Percentiles rank a stretch among this genome's conserved stretches.
phyloP scores from a whole-genome alignment of 64 coral and sea anemone species.

The Dendrophyllia cribrosa region DNA sequence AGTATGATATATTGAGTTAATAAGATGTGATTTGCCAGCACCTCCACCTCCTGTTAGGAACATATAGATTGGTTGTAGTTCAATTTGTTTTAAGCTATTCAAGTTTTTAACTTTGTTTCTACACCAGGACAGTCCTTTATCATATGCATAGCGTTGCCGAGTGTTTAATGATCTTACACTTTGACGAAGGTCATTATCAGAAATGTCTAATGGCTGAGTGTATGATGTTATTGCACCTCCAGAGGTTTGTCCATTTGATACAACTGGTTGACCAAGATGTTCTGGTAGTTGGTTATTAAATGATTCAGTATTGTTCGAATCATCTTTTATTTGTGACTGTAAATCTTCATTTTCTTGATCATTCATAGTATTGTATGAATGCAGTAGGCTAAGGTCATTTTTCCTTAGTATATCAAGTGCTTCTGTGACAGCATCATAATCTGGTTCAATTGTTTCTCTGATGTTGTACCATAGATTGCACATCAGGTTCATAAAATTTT shows the following conservation, averaged over 20 bases:
- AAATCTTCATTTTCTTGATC: slow-evolving; percentile 45
- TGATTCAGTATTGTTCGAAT: slow-evolving; percentile 47
- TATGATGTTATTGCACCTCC: slow-evolving; percentile 30
- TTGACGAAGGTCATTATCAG: slow-evolving; percentile 59
- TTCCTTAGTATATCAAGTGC: slow-evolving; percentile 49
- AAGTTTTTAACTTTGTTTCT: slow-evolving; percentile 69
- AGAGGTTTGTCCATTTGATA: background rate
- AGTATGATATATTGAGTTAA: slow-evolving; percentile 70
- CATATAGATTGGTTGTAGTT: slow-evolving; percentile 51
- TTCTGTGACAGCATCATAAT: slow-evolving; percentile 68
- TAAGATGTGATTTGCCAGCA: slow-evolving; percentile 58
- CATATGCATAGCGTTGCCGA: slow-evolving; percentile 55
- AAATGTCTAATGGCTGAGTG: slow-evolving; percentile 43
- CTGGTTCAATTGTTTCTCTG: too few species aligned
- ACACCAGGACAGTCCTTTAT: slow-evolving; percentile 54
- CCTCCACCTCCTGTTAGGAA: slow-evolving; percentile 65
- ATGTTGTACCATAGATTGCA: too few species aligned
- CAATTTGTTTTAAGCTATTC: slow-evolving; percentile 48
- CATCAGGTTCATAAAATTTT: slow-evolving; percentile 53
- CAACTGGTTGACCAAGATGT: background rate
- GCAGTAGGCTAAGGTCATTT: slow-evolving; percentile 10
- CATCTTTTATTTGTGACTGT: slow-evolving; percentile 15
- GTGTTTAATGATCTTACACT: slow-evolving; percentile 58
- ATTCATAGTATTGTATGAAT: slow-evolving; percentile 25
- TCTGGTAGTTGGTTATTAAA: slow-evolving; percentile 58